Percentiles rank a stretch among this genome's conserved stretches.
These are phyloP conservation scores for Pygocentrus nattereri DNA, from an alignment of 2,797 vertebrate genomes.

Conservation along the genomic window DNA sequence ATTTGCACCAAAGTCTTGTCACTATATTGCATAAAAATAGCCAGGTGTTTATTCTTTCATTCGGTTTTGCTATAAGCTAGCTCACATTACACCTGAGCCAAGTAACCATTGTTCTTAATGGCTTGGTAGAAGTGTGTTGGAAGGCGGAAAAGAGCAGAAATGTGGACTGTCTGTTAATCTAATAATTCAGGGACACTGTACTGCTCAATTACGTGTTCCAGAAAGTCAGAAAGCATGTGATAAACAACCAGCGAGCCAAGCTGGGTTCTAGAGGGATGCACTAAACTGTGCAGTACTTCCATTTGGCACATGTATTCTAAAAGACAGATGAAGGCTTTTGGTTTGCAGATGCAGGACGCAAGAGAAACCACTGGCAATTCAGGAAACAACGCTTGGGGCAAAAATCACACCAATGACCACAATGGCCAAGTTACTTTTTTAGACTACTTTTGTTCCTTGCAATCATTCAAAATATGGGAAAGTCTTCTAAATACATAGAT, in stretches of 20 bases:
- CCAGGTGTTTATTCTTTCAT: background rate
- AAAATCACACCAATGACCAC: background rate
- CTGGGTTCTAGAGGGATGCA: background rate
- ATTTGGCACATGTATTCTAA: background rate
- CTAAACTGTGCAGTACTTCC: background rate
- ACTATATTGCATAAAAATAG: background rate
- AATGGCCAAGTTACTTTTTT: no score
- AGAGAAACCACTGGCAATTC: background rate
- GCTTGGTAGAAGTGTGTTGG: no score
- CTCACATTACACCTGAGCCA: no score
- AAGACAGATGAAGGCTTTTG: background rate
- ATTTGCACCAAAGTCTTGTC: background rate
- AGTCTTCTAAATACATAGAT: constrained; percentile 1
- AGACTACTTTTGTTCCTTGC: background rate
- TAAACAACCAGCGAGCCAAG: background rate
- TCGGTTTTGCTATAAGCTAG: no score
- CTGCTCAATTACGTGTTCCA: background rate
- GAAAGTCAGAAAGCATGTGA: background rate
- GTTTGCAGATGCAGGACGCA: background rate
- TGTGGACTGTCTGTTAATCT: background rate
- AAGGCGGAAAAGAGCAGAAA: background rate
- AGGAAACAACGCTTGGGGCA: background rate
- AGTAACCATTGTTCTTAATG: no score
- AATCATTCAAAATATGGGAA: background rate
- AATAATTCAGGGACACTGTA: background rate